Base-by-base conservation (phyloP, 2,888 invertebrate genomes). In the Morpho achilles region DNA sequence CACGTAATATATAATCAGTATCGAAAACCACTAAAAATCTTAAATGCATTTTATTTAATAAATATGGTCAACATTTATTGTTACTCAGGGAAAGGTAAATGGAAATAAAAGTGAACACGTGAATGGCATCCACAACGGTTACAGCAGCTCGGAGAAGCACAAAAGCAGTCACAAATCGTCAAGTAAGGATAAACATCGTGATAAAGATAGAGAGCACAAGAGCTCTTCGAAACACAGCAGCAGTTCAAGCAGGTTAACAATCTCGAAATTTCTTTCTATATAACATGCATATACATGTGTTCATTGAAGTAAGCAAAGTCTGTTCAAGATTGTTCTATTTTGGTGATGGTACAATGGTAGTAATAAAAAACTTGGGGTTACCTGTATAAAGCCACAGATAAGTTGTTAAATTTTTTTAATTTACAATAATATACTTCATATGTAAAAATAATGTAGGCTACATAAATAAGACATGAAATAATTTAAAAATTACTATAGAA, bases 111-210 rank as follows among this genome's bases (percentile, higher is more conserved):
- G 75, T 77, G 91, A 91, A 82, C 93, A 94, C 88, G 91, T 95
- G 87, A 96, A 96, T 90, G 96, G 96, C 61, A 89, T 96, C 76
- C 95, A 94, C 74, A 95, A 96, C 87, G 96, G 96, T 56, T 96
- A 94, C 80, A 79, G 77, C 78, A 84, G 84, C 73, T 86, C 92
- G 62, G 86, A 89, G 59, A 91, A 91, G 80, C 82, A 92, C 84
- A 83, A 91, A 83, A 84, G 93, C 66, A 93, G 93, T 73, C 93
- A 94, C 79, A 94, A 94, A 79, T 94, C 94, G 41, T 93, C 93
- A 7, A 93, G 93, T 76, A 94, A 93, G 74, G 94, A 94, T 73
- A 94, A 94, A 73, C 93, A 94, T 75, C 92, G 93, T 64, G 94
- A 94, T 72, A 94, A 93, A 74, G 93, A 94, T 66, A 91, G 92